A percentile compares a stretch with the other conserved stretches of the same genome.
Conservation (phyloP, 2,113 vertebrate species). For the Stigmatopora argus region DNA sequence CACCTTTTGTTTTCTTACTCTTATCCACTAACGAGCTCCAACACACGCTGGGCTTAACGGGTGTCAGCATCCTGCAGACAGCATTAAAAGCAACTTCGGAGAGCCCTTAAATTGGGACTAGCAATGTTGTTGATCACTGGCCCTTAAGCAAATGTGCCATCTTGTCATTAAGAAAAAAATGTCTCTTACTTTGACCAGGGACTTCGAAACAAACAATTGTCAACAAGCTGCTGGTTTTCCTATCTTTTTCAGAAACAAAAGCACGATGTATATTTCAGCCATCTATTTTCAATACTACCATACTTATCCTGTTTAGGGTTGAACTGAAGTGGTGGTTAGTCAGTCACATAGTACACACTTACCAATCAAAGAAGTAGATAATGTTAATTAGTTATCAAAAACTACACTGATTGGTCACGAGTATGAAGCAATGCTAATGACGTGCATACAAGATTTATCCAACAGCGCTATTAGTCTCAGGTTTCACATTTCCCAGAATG, state of each 20-base stretch:
- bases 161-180: constrained; percentile 14
- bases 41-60: constrained; percentile 1
- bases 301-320: too few relatives aligned
- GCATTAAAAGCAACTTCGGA: constrained; percentile 9
- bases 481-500: neutral
- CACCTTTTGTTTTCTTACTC: constrained; percentile 24
- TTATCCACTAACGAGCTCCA: constrained; percentile 25
- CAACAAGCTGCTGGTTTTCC: constrained; percentile 17
- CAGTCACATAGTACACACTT: too few relatives aligned
- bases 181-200: neutral
- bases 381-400: neutral
- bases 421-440: neutral
- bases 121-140: neutral
- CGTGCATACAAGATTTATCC: neutral
- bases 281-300: too few relatives aligned
- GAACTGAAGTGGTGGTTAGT: too few relatives aligned
- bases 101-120: neutral
- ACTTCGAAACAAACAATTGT: constrained; percentile 6
- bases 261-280: too few relatives aligned
- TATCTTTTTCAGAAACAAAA: neutral
- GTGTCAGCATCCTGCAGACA: constrained; percentile 1
- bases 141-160: constrained; percentile 15
- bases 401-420: neutral
- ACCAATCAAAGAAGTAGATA: too few relatives aligned
- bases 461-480: too few relatives aligned